phyloP scores from a whole-genome alignment of 2,113 vertebrate species.

The Crotophaga sulcirostris region DNA sequence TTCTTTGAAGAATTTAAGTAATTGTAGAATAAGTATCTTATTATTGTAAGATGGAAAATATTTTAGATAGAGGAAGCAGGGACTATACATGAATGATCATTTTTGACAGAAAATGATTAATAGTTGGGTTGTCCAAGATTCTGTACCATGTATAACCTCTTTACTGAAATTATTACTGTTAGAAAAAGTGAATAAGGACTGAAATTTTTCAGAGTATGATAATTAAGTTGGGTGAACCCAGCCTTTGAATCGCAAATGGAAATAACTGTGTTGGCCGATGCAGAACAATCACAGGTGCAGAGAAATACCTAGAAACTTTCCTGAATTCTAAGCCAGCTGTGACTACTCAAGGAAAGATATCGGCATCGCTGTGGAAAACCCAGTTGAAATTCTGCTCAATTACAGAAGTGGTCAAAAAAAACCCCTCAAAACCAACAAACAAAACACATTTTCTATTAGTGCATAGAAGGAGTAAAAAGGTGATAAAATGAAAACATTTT shows the following conservation, averaged over 20 bases:
- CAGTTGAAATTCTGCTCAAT: neutral
- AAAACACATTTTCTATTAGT: neutral
- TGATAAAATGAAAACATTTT: neutral
- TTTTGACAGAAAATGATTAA: neutral
- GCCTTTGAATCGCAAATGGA: rapidly evolving
- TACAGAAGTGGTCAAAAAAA: neutral
- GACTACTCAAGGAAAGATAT: neutral
- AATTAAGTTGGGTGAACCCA: neutral
- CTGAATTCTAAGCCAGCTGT: neutral
- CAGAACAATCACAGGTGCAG: neutral
- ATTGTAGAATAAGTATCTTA: neutral
- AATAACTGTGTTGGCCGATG: neutral
- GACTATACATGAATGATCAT: neutral
- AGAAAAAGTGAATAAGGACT: neutral
- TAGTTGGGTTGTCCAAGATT: neutral
- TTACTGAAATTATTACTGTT: neutral
- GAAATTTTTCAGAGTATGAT: neutral
- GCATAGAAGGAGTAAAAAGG: neutral
- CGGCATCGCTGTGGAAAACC: neutral
- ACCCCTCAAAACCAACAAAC: rapidly evolving
- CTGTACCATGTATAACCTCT: neutral
- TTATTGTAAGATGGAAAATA: neutral
- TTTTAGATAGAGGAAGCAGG: neutral
- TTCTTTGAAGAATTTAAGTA: neutral
- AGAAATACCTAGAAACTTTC: neutral